Conservation (phyloP, 2,113 vertebrate species). For the Proteles cristata region DNA sequence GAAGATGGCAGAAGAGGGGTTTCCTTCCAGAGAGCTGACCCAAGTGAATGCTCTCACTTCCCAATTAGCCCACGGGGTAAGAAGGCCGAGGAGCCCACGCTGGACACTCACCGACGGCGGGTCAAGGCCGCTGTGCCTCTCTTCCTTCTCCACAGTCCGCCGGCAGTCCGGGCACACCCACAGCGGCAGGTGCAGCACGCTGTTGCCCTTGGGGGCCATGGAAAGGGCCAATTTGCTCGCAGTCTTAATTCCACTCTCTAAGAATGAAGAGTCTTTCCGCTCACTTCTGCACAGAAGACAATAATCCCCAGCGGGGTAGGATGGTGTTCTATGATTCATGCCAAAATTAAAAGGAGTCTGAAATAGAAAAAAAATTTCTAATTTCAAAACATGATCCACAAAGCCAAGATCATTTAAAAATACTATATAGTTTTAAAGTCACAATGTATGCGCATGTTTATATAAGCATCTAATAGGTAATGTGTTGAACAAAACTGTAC, state of each 20-base stretch:
- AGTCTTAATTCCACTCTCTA: conserved; percentile 89
- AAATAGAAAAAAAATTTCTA: conserved; percentile 60
- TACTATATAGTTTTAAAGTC: not conserved
- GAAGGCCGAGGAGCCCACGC: too few species aligned
- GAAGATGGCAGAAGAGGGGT: not conserved
- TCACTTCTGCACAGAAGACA: conserved; percentile 97
- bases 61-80: not conserved
- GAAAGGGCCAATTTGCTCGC: conserved; percentile 90
- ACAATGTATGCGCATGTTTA: not conserved
- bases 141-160: conserved; percentile 95
- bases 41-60: not conserved
- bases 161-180: conserved; percentile 98
- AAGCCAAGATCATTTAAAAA: conserved; percentile 23
- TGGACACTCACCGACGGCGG: conserved; percentile 91
- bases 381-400: conserved; percentile 59
- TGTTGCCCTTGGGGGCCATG: conserved; percentile 89
- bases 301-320: conserved; percentile 94
- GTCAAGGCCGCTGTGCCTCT: conserved; percentile 90
- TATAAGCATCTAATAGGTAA: not conserved
- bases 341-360: conserved; percentile 98
- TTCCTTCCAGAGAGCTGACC: not conserved
- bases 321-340: conserved; percentile 93
- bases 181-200: conserved; percentile 94
- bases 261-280: conserved; percentile 91
- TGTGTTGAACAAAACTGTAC: not conserved